Evolutionary conservation across 2,888 invertebrate genomes (phyloP), one percentile per base, ranked within the genome.

Genomic region (Drosophila limbata): DNA sequence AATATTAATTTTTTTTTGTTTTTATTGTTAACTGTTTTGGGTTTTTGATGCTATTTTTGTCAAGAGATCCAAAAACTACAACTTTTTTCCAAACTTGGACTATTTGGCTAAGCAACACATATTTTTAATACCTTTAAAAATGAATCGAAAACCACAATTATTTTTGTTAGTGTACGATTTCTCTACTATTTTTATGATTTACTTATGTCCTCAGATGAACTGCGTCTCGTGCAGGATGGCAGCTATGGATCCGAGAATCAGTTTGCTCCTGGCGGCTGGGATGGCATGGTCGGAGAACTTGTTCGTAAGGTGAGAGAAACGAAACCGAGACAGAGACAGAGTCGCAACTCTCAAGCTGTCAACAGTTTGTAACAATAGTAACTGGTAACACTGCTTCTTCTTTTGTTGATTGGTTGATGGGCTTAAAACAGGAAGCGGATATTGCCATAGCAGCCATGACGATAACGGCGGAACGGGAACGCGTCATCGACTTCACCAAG

Each of bases 401-500:
- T 47, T 35, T 35, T 47, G 37, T 64, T 74, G 44, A 74, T 39
- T 40, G 40, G 40, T n/a, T 55, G 15, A 52, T 44, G 66, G 57
- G 51, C 50, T 56, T 48, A 93, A 98, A 5, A 25, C 25, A 25
- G 98, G 97, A 98, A 93, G 98, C 98, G 11, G 98, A 99, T 92
- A 95, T 99, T 89, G 98, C 98, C 1, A 96, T 99, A 60, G 98
- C 98, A 11, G 96, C 98, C 19, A 95, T 99, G 93, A 98, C 98
- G 15, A 97, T 99, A 87, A 98, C 98, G 13, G 96, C 97, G 13
- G 98, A 97, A 90, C 94, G 99, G 39, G 98, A 99, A 93, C 94
- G 96, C 69, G 97, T 98, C 69, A 97, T 99, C 81, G 99, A 99
- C 93, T 99, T 99, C 93, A 98, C 97, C 89, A 99, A 99, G 92